phyloP scores from a whole-genome alignment of 1,140 invertebrate species.

The Acromyrmex charruanus region DNA sequence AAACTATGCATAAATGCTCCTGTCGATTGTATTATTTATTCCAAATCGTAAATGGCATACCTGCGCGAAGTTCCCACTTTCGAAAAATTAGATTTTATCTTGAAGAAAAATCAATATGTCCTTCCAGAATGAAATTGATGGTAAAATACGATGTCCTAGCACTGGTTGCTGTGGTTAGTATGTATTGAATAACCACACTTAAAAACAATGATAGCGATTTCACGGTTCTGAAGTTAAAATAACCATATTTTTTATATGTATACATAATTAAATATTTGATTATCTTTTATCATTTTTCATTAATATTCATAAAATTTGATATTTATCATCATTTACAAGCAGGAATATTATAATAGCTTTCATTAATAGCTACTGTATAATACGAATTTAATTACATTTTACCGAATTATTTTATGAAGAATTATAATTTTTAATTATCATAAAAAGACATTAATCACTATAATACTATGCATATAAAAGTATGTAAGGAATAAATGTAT shows the following conservation, averaged over 20 bases:
- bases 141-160: slow-evolving; percentile 4
- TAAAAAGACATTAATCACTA: not conserved
- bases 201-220: not conserved
- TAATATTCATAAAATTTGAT: not conserved
- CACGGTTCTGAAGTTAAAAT: not conserved
- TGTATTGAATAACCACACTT: not conserved
- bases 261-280: not conserved
- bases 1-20: not conserved
- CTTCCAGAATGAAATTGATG: slow-evolving; percentile 31
- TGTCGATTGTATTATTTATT: not conserved
- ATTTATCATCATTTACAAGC: not conserved
- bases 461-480: not conserved
- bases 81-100: slow-evolving; percentile 8
- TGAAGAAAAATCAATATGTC: slow-evolving; percentile 48
- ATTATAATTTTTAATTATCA: not conserved
- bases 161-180: slow-evolving; percentile 61
- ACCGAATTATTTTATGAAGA: not conserved
- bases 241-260: not conserved
- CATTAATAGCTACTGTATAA: not conserved
- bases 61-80: not conserved
- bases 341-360: not conserved
- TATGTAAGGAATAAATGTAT: not conserved
- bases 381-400: not conserved
- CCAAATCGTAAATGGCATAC: slow-evolving; percentile 55
- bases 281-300: not conserved